These are phyloP conservation scores for Elephantulus edwardii DNA, from an alignment of 2,113 vertebrate genomes.

Conservation along the genomic window DNA sequence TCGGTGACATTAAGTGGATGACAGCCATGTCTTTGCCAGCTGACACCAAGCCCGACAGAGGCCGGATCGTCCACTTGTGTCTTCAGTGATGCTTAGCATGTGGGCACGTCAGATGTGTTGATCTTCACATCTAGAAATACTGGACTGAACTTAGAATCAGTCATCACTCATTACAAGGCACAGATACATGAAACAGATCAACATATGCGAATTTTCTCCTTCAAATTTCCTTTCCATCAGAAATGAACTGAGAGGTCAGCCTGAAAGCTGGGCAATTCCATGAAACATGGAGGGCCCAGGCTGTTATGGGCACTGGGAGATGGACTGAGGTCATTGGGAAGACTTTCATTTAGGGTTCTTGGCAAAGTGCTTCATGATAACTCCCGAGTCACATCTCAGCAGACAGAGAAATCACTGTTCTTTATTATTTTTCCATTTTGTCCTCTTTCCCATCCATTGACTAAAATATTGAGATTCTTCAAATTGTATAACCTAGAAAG, in stretches of 20 bases:
- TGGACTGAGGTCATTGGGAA: neutral
- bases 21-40: no score
- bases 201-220: neutral
- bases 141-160: neutral
- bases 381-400: neutral
- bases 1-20: no score
- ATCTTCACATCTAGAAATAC: neutral
- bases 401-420: neutral
- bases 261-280: neutral
- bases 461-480: constrained; percentile 9
- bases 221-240: constrained; percentile 16
- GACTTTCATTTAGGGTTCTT: neutral
- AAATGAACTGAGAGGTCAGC: neutral
- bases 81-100: neutral
- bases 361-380: neutral
- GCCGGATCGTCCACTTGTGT: neutral
- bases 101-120: neutral
- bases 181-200: neutral
- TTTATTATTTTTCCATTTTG: neutral
- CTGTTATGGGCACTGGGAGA: neutral
- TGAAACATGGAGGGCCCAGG: neutral
- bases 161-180: neutral
- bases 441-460: neutral
- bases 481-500: neutral
- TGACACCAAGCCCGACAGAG: neutral